A percentile compares a stretch with the other conserved stretches of the same genome.
Conservation (phyloP, 2,113 vertebrate genomes). For the Aldabrachelys gigantea region DNA sequence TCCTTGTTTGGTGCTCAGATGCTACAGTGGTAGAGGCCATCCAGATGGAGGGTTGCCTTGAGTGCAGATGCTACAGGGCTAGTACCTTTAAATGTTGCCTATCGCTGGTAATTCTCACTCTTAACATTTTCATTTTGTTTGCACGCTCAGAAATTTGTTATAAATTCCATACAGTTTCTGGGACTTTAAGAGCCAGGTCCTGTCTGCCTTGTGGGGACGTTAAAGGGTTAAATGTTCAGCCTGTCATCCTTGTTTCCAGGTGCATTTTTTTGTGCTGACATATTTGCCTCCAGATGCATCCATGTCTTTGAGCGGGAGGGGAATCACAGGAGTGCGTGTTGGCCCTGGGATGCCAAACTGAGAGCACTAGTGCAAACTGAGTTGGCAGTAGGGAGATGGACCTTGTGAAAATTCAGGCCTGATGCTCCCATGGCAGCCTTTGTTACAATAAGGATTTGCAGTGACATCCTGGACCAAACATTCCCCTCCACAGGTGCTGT, state of each 20-base stretch:
- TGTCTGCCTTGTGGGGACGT: neutral
- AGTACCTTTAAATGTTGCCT: neutral
- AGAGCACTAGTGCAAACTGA: neutral
- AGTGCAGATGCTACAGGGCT: neutral
- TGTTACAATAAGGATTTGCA: neutral
- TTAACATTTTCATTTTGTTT: neutral
- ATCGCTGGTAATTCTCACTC: neutral
- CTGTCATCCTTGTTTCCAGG: neutral
- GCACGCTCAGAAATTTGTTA: neutral
- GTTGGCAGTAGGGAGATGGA: neutral
- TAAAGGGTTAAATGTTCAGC: neutral
- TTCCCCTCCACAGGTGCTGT: neutral
- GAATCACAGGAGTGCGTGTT: neutral
- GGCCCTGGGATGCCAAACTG: neutral
- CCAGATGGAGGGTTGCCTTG: neutral
- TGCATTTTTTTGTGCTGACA: neutral
- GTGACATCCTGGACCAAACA: neutral
- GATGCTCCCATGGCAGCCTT: neutral
- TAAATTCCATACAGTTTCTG: neutral
- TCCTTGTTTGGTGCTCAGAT: neutral
- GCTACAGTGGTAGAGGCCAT: accelerated
- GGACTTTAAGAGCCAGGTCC: neutral
- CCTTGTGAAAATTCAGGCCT: neutral
- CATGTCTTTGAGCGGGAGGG: neutral
- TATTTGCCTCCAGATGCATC: neutral